A percentile compares a stretch with the other conserved stretches of the same genome.
These are phyloP conservation scores for Romanogobio albipinnatus DNA, from an alignment of 2,113 vertebrate species.

Conservation along the genomic window DNA sequence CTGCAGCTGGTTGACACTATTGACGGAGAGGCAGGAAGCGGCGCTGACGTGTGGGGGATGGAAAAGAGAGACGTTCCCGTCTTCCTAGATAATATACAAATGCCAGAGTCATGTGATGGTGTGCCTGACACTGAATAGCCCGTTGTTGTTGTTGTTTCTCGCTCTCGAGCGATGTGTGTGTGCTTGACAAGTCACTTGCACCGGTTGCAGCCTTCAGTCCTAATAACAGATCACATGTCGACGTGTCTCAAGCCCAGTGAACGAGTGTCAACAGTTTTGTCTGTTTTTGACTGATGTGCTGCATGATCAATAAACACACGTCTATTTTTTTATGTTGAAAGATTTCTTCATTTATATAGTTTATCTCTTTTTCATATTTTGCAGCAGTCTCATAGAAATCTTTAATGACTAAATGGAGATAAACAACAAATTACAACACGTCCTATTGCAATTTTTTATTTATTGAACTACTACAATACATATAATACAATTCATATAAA, in stretches of 20 bases:
- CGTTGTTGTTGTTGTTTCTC: slow-evolving; percentile 49
- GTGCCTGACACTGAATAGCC: slow-evolving; percentile 59
- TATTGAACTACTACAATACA: no score
- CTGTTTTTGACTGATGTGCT: neutral
- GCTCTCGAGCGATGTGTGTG: neutral
- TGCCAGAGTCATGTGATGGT: slow-evolving; percentile 67
- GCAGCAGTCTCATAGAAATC: no score
- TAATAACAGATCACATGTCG: slow-evolving; percentile 22
- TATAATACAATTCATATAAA: no score
- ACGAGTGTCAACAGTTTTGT: neutral
- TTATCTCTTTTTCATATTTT: no score
- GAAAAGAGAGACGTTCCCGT: slow-evolving; percentile 22
- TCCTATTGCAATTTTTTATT: neutral
- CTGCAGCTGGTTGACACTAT: slow-evolving; percentile 6
- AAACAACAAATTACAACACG: no score
- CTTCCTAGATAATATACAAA: slow-evolving; percentile 64
- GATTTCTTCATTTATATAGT: neutral
- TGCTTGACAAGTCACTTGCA: slow-evolving; percentile 30
- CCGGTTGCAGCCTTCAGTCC: neutral
- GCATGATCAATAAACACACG: neutral
- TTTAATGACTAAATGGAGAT: no score
- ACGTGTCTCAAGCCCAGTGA: no score
- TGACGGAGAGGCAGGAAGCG: slow-evolving; percentile 30
- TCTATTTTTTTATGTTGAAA: neutral
- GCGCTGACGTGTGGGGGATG: slow-evolving; percentile 13